These are phyloP conservation scores for Gavia stellata DNA, from an alignment of 2,113 vertebrate genomes.

Conservation along the genomic window DNA sequence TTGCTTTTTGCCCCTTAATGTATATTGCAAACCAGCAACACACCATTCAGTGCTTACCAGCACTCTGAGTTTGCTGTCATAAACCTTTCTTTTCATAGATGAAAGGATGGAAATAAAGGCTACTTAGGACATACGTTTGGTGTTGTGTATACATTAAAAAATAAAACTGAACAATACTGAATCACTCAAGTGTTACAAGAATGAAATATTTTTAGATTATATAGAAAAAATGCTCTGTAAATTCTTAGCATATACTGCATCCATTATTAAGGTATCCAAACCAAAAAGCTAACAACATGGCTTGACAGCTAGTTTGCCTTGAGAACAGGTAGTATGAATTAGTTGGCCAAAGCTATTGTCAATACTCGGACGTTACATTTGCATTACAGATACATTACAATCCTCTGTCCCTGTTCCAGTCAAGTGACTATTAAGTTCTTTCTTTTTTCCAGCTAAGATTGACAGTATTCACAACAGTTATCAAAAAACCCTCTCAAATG, in stretches of 20 bases:
- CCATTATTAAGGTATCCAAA: neutral
- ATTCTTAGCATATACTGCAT: neutral
- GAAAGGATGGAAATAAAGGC: neutral
- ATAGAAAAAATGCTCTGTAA: neutral
- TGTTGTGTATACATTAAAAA: neutral
- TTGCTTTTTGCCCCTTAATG: neutral
- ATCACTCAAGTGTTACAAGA: neutral
- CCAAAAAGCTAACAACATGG: neutral
- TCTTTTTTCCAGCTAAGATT: neutral
- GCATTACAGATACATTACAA: neutral
- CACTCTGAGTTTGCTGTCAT: neutral
- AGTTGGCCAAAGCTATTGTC: neutral
- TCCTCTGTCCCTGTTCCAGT: neutral
- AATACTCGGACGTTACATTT: neutral
- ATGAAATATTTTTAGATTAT: neutral
- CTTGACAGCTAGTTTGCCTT: neutral
- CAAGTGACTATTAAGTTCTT: neutral
- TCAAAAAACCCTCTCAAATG: neutral
- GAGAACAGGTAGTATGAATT: neutral
- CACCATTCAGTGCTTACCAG: accelerated
- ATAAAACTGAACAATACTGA: neutral
- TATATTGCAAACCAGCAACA: neutral
- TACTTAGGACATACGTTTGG: neutral
- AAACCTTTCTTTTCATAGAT: neutral
- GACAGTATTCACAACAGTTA: neutral